These are phyloP conservation scores for Eugnorisma glareosa DNA, from an alignment of 2,888 invertebrate species.

Conservation along the genomic window DNA sequence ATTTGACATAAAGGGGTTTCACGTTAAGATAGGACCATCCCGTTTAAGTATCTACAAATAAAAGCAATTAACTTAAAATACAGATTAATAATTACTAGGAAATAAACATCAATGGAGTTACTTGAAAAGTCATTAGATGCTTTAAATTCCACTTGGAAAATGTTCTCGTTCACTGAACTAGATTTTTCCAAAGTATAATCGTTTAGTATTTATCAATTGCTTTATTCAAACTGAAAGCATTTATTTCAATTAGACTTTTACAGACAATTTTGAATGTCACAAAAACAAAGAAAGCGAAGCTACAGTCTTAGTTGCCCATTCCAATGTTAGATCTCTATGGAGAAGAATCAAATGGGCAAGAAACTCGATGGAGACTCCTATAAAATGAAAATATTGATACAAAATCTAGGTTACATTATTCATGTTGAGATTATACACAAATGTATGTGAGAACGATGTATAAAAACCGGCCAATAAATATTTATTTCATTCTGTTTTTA, in stretches of 20 bases:
- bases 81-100: neutral
- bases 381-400: no score
- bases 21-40: neutral
- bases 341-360: no score
- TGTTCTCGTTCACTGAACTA: neutral
- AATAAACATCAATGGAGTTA: neutral
- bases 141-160: neutral
- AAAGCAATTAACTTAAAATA: slow-evolving; percentile 17
- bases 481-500: no score
- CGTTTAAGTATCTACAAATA: neutral
- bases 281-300: no score
- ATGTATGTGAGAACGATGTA: neutral
- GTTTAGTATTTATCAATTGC: neutral
- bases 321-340: no score
- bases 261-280: no score
- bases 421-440: neutral
- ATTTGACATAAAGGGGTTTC: neutral
- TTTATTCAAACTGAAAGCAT: neutral
- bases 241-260: no score
- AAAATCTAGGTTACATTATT: no score
- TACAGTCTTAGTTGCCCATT: no score
- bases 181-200: neutral
- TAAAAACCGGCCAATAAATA: no score
- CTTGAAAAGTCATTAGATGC: neutral
- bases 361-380: no score